These are phyloP conservation scores for Odontocolon sp. DNA, from an alignment of 2,888 invertebrate species.

Conservation along the genomic window DNA sequence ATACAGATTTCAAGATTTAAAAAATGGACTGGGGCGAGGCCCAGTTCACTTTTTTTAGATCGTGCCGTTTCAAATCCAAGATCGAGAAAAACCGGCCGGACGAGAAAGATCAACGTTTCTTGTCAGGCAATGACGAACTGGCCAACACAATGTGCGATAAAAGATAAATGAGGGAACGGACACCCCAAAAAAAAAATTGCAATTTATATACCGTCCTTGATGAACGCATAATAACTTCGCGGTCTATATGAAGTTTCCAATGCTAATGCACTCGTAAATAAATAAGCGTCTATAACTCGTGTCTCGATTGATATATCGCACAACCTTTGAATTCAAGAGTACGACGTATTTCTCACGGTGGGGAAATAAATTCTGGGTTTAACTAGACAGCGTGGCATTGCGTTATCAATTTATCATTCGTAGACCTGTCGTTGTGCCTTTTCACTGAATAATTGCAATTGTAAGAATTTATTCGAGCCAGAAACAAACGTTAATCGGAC, in stretches of 20 bases:
- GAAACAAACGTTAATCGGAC: too few relatives aligned
- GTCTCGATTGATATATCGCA: background rate
- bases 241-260: background rate
- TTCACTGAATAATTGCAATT: too few relatives aligned
- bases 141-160: background rate
- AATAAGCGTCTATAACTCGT: background rate
- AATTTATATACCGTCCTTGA: constrained; percentile 10
- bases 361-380: background rate
- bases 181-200: constrained; percentile 8
- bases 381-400: too few relatives aligned
- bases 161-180: background rate
- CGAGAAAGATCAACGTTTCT: constrained; percentile 27
- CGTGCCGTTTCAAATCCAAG: background rate
- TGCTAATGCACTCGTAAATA: background rate
- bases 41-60: background rate
- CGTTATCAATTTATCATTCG: too few relatives aligned
- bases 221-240: background rate
- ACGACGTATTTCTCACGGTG: background rate
- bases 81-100: constrained; percentile 37
- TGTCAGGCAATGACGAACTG: background rate
- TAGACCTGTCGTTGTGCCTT: too few relatives aligned
- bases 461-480: too few relatives aligned
- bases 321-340: background rate
- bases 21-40: too few relatives aligned
- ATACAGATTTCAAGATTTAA: too few relatives aligned